Conservation (phyloP, 2,888 invertebrate species). For the Cheilosia pagana region DNA sequence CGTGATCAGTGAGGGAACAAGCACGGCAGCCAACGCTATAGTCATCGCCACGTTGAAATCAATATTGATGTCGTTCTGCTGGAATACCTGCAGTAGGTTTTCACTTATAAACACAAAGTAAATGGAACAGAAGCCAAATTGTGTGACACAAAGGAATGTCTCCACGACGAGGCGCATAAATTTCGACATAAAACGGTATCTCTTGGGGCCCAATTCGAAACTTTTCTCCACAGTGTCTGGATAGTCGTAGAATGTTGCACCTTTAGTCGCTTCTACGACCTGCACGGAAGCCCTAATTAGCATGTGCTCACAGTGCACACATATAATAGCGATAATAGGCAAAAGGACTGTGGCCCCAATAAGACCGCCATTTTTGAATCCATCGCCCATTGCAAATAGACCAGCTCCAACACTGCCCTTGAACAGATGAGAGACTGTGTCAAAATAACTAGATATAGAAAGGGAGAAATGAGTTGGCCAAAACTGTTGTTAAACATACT, state of each 20-base stretch:
- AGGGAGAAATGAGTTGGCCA: background rate
- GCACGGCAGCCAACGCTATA: conserved; percentile 79
- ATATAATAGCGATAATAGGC: conserved; percentile 92
- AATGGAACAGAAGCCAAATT: conserved; percentile 98
- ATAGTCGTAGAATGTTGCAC: conserved; percentile 87
- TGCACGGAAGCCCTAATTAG: conserved; percentile 85
- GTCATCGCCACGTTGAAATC: conserved; percentile 79
- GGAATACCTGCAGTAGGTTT: conserved; percentile 90
- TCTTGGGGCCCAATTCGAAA: conserved; percentile 89
- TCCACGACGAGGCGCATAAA: conserved; percentile 91
- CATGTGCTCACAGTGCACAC: conserved; percentile 96
- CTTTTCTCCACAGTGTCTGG: conserved; percentile 93
- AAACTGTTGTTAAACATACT: background rate
- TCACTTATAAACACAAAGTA: conserved; percentile 97
- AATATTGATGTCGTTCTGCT: conserved; percentile 79
- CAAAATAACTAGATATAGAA: conserved; percentile 86
- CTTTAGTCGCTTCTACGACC: conserved; percentile 79
- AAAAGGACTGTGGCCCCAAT: conserved; percentile 91
- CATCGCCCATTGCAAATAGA: conserved; percentile 97
- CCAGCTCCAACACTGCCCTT: conserved; percentile 98
- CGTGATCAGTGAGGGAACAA: conserved; percentile 81
- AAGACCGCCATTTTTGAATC: conserved; percentile 95
- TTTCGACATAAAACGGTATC: conserved; percentile 86
- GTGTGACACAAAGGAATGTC: conserved; percentile 94
- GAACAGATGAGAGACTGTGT: conserved; percentile 94